These are phyloP conservation scores for Girardinus metallicus DNA, from an alignment of 2,797 vertebrate species.

Conservation along the genomic window DNA sequence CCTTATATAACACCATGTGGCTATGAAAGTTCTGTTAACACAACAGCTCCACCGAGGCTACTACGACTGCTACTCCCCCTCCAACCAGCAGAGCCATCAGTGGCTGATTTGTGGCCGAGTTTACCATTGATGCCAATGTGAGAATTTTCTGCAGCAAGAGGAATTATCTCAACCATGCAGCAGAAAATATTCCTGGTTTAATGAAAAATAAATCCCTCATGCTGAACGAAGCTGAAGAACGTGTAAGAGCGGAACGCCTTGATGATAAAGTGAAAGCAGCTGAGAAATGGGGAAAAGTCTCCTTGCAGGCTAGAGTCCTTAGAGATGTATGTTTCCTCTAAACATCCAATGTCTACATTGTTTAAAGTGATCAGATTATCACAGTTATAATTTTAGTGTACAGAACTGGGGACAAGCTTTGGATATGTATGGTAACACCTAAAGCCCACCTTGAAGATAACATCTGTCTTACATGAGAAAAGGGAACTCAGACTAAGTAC, in stretches of 20 bases:
- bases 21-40: slow-evolving; percentile 55
- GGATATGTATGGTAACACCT: slow-evolving; percentile 8
- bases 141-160: slow-evolving; percentile 17
- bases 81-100: slow-evolving; percentile 17
- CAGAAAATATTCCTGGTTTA: slow-evolving; percentile 43
- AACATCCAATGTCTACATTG: slow-evolving; percentile 14
- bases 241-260: slow-evolving; percentile 25
- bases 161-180: slow-evolving; percentile 38
- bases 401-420: neutral
- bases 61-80: slow-evolving; percentile 19
- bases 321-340: neutral
- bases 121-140: slow-evolving; percentile 4
- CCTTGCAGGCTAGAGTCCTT: neutral
- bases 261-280: slow-evolving; percentile 53
- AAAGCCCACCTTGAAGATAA: slow-evolving; percentile 19
- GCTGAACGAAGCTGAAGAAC: slow-evolving; percentile 48
- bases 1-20: slow-evolving; percentile 52
- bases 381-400: slow-evolving; percentile 9
- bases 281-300: slow-evolving; percentile 38
- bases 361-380: slow-evolving; percentile 19
- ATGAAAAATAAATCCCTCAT: slow-evolving; percentile 52
- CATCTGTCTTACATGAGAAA: slow-evolving; percentile 40
- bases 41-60: slow-evolving; percentile 36
- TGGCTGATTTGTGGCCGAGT: slow-evolving; percentile 22
- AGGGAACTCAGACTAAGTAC: slow-evolving; percentile 42